Evolutionary conservation across 2,797 vertebrate genomes (phyloP), one percentile per base, ranked within the genome.

Genomic region (Micropoecilia bifurca): DNA sequence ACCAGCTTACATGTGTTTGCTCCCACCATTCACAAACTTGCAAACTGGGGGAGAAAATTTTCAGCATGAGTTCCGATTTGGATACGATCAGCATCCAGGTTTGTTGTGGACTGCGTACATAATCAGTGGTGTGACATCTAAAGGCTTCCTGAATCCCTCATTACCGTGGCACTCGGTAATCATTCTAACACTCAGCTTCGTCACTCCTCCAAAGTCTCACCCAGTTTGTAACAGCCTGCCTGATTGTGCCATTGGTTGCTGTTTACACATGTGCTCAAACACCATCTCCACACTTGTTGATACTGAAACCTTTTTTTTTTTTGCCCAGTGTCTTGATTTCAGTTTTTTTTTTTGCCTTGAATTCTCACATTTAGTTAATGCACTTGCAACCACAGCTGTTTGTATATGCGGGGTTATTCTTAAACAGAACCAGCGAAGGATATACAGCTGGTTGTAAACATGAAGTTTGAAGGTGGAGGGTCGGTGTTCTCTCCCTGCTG

Each of bases 361-460:
- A 73, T 79, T 83, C 85, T 75, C 71, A 13, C 72, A 75, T 78
- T 25, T 13, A n/a, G 75, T 75, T 83, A 84, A 61, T 85, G 80
- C 88, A 87, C 87, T 87, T 77, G 82, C 83, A 76, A 87, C 81
- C 80, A 3, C 85, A 61, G 69, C 90, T 94, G 94, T 95, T 94
- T 95, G 93, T 91, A 93, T 92, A 90, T 90, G 78, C 10, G 14
- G 82, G 85, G 89, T 80, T 92, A 90, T 93, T 92, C 92, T 94
- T 91, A 94, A 95, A 95, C 89, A 91, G 83, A 90, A 75, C 86
- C 88, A 82, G 86, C 71, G 85, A 88, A 93, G 89, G 92, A 93
- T 94, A 93, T 93, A 95, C 93, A 94, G 93, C 86, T 46, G 76
- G 85, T 76, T 84, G 91, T 95, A 95, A 95, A 95, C 93, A 93